These are phyloP conservation scores for Mayetiola destructor DNA, from an alignment of 2,888 invertebrate genomes.

Conservation along the genomic window DNA sequence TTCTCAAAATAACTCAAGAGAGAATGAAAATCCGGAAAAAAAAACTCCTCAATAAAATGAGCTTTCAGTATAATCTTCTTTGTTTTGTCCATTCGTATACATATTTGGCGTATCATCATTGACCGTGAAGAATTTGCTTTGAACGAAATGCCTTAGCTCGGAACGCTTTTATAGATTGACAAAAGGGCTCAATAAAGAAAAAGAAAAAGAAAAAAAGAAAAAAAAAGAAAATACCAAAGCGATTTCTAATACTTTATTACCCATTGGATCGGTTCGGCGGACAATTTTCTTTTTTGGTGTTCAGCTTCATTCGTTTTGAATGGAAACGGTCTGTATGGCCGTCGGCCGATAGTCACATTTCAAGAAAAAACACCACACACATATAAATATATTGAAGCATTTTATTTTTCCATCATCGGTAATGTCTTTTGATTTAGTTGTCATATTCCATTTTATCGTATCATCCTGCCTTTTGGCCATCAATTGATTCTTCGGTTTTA, in stretches of 20 bases:
- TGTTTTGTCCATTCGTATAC: neutral
- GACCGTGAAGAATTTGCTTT: neutral
- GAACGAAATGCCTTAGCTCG: neutral
- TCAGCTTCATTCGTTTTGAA: neutral
- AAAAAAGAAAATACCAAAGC: slow-evolving; percentile 4
- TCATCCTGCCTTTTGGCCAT: neutral
- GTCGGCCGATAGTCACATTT: too few species aligned
- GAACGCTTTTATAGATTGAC: neutral
- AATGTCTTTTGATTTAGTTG: slow-evolving; percentile 10
- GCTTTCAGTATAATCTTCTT: neutral
- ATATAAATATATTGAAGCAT: too few species aligned
- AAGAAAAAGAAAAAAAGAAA: neutral
- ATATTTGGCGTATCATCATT: slow-evolving; percentile 4
- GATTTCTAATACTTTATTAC: slow-evolving; percentile 9
- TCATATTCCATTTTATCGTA: slow-evolving; percentile 12
- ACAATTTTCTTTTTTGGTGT: neutral
- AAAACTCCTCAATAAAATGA: neutral
- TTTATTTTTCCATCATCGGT: too few species aligned
- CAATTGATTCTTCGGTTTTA: neutral
- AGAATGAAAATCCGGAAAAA: too few species aligned
- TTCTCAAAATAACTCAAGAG: neutral
- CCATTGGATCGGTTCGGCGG: neutral
- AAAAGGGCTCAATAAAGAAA: too few species aligned
- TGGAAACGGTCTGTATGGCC: neutral
- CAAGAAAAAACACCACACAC: too few species aligned